Percentiles rank a stretch among this genome's conserved stretches.
Evolutionary conservation across 2,797 vertebrate genomes (phyloP).

Genomic region (Falco peregrinus): DNA sequence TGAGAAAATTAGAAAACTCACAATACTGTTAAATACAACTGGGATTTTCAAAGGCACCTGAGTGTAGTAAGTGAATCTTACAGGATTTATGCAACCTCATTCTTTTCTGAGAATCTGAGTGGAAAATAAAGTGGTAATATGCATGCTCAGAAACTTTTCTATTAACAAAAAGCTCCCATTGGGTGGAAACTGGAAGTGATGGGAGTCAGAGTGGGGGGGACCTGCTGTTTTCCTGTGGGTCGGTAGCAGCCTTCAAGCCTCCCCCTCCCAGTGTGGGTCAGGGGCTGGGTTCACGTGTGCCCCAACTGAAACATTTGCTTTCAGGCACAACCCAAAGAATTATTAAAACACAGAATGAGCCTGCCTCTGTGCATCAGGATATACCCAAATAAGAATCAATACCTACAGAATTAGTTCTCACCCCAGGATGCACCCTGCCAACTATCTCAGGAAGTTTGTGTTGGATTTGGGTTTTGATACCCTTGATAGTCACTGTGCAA

Average conservation of each 20-base stretch:
- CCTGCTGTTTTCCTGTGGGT: neutral
- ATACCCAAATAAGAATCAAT: neutral
- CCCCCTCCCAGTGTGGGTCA: rapidly evolving
- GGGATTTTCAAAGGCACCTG: too few relatives aligned
- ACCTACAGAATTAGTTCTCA: neutral
- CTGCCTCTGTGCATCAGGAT: neutral
- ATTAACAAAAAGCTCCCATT: neutral
- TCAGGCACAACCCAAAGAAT: neutral
- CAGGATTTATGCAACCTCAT: neutral
- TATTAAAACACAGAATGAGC: neutral
- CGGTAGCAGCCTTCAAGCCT: neutral
- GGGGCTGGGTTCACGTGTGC: neutral
- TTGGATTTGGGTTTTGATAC: rapidly evolving
- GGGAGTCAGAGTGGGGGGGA: neutral
- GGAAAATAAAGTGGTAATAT: neutral
- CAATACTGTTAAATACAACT: too few relatives aligned
- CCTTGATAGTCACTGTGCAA: neutral
- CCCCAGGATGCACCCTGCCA: neutral
- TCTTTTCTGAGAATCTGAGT: neutral
- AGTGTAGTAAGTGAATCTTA: too few relatives aligned
- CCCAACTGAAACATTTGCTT: neutral
- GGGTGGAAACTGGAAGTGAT: neutral
- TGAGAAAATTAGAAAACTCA: too few relatives aligned
- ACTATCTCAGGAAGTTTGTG: neutral
- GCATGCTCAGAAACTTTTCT: neutral